A percentile compares a stretch with the other conserved stretches of the same genome.
Evolutionary conservation across 2,113 vertebrate genomes (phyloP).

Genomic region (Rhabdomys dilectus): DNA sequence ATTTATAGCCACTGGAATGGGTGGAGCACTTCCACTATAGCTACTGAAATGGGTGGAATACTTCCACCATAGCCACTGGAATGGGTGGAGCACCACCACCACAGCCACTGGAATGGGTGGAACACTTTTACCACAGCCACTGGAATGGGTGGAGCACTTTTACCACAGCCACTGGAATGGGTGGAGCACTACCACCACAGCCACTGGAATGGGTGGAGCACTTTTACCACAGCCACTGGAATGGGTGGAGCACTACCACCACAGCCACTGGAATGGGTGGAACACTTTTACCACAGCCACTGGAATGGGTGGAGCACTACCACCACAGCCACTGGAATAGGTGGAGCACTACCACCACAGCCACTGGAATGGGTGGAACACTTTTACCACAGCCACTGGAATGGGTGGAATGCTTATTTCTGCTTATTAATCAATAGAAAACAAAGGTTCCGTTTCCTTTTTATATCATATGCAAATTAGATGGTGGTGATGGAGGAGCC

Average conservation of each 20-base stretch:
- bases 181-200: neutral
- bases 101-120: neutral
- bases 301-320: neutral
- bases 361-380: neutral
- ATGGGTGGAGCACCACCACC: fast-evolving
- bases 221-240: neutral
- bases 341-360: neutral
- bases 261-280: neutral
- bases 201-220: neutral
- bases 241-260: neutral
- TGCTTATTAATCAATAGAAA: slow-evolving; percentile 40
- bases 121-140: neutral
- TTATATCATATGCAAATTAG: neutral
- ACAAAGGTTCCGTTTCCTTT: neutral
- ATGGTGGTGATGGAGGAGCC: neutral
- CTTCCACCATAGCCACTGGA: neutral
- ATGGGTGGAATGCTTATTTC: neutral
- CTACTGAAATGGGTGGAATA: neutral
- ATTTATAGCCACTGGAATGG: slow-evolving; percentile 53
- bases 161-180: fast-evolving
- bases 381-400: neutral
- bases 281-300: too few relatives aligned
- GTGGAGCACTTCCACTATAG: neutral
- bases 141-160: neutral
- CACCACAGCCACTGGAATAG: neutral